Evolutionary conservation across 2,888 invertebrate genomes (phyloP).

Genomic region (Xylota segnis): DNA sequence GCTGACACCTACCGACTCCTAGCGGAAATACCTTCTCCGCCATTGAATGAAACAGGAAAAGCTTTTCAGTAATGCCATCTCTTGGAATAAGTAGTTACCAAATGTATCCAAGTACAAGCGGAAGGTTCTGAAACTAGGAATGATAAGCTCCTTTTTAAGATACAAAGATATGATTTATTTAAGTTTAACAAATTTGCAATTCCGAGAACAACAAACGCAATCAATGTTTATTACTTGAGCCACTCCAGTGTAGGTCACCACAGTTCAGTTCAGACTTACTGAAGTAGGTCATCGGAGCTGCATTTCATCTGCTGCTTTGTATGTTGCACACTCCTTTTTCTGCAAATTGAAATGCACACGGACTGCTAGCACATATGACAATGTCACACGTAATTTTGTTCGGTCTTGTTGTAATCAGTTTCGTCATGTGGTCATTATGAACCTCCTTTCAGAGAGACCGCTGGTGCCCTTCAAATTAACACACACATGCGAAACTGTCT

Average conservation of each 20-base stretch:
- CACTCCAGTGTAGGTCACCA: neutral
- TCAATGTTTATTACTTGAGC: neutral
- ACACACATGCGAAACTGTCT: constrained; percentile 7
- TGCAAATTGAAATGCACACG: neutral
- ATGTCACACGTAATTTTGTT: neutral
- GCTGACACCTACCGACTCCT: too few species aligned
- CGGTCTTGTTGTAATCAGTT: neutral
- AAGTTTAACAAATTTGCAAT: neutral
- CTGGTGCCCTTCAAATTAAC: neutral
- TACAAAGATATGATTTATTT: neutral
- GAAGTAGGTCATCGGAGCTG: neutral
- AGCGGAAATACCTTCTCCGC: too few species aligned
- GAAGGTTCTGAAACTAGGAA: neutral
- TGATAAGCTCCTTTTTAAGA: neutral
- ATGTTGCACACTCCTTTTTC: neutral
- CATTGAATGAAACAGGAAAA: neutral
- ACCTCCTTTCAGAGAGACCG: neutral
- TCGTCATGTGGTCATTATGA: neutral
- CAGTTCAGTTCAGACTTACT: neutral
- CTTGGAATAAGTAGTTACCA: neutral
- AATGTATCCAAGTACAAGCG: neutral
- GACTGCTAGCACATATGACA: neutral
- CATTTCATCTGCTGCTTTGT: neutral
- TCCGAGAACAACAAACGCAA: neutral
- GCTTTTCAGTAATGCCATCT: neutral